Conservation (phyloP, 2,113 vertebrate species). For the Chelonoidis abingdonii region DNA sequence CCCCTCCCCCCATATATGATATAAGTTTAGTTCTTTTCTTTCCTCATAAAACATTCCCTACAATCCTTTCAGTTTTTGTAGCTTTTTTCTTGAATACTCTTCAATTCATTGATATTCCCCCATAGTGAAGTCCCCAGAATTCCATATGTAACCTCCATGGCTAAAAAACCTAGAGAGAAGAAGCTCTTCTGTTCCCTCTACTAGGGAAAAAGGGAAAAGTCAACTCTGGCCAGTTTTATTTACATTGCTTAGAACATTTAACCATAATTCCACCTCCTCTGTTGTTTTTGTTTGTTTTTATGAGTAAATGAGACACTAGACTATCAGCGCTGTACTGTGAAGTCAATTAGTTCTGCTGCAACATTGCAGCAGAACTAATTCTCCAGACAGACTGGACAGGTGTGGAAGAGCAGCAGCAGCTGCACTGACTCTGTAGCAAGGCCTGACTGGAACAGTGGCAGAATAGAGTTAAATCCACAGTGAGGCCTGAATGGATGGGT, state of each 20-base stretch:
- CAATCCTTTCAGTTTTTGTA: not conserved
- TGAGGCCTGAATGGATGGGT: no score
- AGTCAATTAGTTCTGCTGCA: no score
- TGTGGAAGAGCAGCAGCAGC: no score
- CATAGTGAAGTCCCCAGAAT: not conserved
- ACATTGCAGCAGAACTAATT: no score
- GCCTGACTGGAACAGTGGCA: no score
- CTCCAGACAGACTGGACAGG: no score
- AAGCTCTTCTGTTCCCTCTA: not conserved
- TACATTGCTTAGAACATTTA: not conserved
- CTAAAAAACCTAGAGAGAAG: no score
- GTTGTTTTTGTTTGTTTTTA: not conserved
- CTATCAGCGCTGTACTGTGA: no score
- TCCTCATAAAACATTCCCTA: not conserved
- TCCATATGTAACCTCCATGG: not conserved
- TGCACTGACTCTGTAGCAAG: no score
- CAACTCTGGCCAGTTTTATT: not conserved
- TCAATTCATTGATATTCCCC: not conserved
- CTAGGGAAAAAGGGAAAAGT: accelerated
- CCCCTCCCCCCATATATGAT: no score
- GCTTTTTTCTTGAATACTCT: not conserved
- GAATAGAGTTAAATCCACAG: no score
- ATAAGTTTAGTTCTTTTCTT: no score
- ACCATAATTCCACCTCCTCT: not conserved
- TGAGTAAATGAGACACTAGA: not conserved